Evolutionary conservation across 1,140 invertebrate species (phyloP).

Genomic region (Prorops nasuta): DNA sequence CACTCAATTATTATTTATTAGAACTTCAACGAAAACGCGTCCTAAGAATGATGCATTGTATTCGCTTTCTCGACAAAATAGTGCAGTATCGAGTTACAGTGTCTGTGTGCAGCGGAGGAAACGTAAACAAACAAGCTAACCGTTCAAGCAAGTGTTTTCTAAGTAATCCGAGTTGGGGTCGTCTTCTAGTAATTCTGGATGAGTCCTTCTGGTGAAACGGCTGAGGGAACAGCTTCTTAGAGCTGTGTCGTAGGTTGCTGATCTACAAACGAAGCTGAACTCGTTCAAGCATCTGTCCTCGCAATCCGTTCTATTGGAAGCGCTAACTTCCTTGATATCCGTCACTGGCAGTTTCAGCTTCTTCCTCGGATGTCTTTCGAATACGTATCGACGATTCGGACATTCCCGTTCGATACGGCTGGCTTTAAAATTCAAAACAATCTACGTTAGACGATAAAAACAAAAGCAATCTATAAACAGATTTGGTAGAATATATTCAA

Average conservation of each 20-base stretch:
- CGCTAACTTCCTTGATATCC: constrained; percentile 76
- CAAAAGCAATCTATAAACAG: too few species aligned
- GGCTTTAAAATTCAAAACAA: constrained; percentile 68
- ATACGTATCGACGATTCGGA: constrained; percentile 81
- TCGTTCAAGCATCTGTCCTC: constrained; percentile 87
- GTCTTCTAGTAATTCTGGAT: constrained; percentile 78
- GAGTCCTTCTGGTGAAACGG: constrained; percentile 77
- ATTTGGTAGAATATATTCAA: too few species aligned
- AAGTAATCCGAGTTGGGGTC: constrained; percentile 86
- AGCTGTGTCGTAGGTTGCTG: constrained; percentile 76
- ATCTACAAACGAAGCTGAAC: constrained; percentile 83
- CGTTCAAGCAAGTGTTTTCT: constrained; percentile 87
- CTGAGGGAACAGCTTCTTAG: constrained; percentile 77
- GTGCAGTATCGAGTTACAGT: too few species aligned
- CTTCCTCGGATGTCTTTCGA: constrained; percentile 81
- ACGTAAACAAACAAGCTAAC: too few species aligned
- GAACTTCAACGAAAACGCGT: too few species aligned
- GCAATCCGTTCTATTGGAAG: constrained; percentile 82
- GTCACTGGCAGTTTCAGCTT: constrained; percentile 74
- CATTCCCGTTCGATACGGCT: constrained; percentile 83
- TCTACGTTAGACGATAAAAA: too few species aligned
- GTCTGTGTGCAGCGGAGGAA: too few species aligned
- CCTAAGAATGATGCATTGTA: too few species aligned
- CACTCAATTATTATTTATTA: too few species aligned
- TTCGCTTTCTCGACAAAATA: too few species aligned